Conservation (phyloP, 1,140 invertebrate species). For the Halotydeus destructor region DNA sequence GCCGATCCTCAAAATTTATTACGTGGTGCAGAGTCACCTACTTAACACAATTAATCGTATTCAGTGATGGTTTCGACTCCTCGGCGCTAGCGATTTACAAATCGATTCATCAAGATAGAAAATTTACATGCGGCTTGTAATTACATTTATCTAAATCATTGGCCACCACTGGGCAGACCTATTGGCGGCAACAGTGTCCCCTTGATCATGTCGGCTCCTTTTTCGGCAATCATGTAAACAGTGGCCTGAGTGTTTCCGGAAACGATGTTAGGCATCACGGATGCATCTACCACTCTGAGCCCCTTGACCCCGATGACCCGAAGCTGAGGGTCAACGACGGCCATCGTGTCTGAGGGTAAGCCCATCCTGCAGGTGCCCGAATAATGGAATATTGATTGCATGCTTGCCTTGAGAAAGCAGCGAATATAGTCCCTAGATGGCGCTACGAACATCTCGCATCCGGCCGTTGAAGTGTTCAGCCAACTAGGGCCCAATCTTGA, state of each 20-base stretch:
- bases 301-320: conserved; percentile 39
- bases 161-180: no score
- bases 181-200: no score
- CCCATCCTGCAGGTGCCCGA: conserved; percentile 67
- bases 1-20: no score
- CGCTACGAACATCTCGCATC: conserved; percentile 44
- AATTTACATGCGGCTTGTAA: no score
- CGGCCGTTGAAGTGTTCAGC: conserved; percentile 19
- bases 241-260: conserved; percentile 65
- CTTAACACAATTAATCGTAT: no score
- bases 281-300: conserved; percentile 59
- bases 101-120: no score
- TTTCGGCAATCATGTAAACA: conserved; percentile 65
- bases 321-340: conserved; percentile 56
- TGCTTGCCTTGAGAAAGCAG: conserved; percentile 43
- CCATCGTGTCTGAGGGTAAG: conserved; percentile 27
- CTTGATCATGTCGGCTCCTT: conserved; percentile 57
- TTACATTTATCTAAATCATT: not conserved
- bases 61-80: no score
- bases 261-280: conserved; percentile 58
- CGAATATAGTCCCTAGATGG: conserved; percentile 56
- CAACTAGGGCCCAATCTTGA: not conserved
- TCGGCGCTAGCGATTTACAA: no score
- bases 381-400: conserved; percentile 51
- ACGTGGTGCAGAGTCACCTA: no score